phyloP scores from a whole-genome alignment of 2,797 vertebrate genomes.

The Typhlichthys eigenmanni region DNA sequence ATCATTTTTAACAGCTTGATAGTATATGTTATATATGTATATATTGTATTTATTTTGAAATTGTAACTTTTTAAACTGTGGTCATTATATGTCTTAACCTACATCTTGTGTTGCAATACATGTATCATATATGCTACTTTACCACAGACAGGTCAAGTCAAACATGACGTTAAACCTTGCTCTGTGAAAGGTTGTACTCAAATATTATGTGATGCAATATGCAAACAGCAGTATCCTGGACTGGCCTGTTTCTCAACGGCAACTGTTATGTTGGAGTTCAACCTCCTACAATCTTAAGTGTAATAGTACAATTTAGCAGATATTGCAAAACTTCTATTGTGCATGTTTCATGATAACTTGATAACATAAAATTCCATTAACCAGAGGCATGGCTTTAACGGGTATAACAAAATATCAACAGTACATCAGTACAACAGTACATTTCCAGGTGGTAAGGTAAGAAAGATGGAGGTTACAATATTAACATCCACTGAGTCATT shows the following conservation, averaged over 20 bases:
- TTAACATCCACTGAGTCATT: too few relatives aligned
- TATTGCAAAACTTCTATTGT: neutral
- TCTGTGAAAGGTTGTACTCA: conserved; percentile 45
- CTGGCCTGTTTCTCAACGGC: conserved; percentile 44
- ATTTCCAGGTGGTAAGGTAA: too few relatives aligned
- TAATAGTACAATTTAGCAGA: neutral
- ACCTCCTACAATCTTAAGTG: neutral
- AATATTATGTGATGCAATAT: conserved; percentile 64
- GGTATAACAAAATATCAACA: neutral
- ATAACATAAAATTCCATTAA: neutral
- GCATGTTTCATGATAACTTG: neutral
- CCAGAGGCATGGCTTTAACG: neutral
- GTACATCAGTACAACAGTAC: too few relatives aligned
- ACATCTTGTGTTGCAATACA: too few relatives aligned
- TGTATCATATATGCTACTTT: neutral
- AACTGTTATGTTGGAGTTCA: neutral
- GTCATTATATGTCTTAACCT: too few relatives aligned
- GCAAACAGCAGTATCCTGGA: conserved; percentile 49
- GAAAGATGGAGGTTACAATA: too few relatives aligned
- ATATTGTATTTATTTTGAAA: too few relatives aligned
- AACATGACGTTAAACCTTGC: conserved; percentile 56
- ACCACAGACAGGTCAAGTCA: conserved; percentile 27
- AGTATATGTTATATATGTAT: too few relatives aligned
- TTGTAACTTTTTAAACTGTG: too few relatives aligned
- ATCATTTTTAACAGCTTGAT: too few relatives aligned